Evolutionary conservation across 2,113 vertebrate genomes (phyloP).

Genomic region (Mola mola): DNA sequence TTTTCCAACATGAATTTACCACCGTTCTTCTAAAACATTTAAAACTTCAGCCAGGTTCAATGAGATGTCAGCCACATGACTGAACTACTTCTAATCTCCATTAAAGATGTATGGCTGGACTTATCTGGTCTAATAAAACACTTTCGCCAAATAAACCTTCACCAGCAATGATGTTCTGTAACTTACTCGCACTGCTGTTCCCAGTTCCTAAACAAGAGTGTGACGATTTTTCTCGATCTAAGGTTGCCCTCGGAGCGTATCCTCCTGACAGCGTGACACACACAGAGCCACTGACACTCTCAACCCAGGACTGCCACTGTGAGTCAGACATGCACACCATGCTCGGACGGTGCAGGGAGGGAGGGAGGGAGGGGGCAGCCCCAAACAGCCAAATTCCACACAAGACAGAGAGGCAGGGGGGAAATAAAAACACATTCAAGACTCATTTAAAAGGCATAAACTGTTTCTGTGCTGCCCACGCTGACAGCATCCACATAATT

Average conservation of each 20-base stretch:
- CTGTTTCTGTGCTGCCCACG: conserved; percentile 20
- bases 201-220: conserved; percentile 15
- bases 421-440: conserved; percentile 48
- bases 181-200: conserved; percentile 51
- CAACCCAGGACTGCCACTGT: conserved; percentile 62
- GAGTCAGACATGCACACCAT: conserved; percentile 64
- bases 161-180: not conserved
- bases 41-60: not conserved
- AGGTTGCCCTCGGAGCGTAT: conserved; percentile 33
- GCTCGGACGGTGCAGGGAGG: conserved; percentile 26
- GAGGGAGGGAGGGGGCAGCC: conserved; percentile 57
- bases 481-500: conserved; percentile 42
- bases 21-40: not conserved
- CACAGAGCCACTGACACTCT: conserved; percentile 56
- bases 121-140: too few species aligned
- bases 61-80: conserved; percentile 10
- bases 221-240: conserved; percentile 13
- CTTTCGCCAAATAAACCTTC: too few species aligned
- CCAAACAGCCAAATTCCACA: conserved; percentile 73
- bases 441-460: conserved; percentile 50
- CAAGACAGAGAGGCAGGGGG: conserved; percentile 40
- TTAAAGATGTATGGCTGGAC: not conserved
- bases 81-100: conserved; percentile 1
- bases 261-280: conserved; percentile 50
- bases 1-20: not conserved